Base-by-base conservation (phyloP, 2,113 vertebrate genomes). In the Sorex araneus region DNA sequence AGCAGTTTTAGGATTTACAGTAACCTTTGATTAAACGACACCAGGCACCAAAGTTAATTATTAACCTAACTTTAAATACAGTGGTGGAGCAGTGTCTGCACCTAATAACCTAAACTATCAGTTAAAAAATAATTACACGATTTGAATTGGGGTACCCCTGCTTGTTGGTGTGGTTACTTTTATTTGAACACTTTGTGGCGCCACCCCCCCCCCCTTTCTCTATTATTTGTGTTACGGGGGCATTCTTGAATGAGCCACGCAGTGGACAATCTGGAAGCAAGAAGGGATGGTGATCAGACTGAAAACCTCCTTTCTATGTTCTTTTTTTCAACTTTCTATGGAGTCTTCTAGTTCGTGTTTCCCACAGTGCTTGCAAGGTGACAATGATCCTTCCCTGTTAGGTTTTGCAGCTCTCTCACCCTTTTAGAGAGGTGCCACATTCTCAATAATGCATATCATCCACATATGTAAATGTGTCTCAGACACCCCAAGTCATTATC, bases 31-130 rank as follows among this genome's bases (percentile, higher is more conserved):
- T 85, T 93, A 94, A 94, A 97, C 76, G 95, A 95, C 73, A 86
- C 77, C 45, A 82, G 94, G 82, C 82, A 95, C 80, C 2, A 21
- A 43, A 86, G 69, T 89, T 97, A 97, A 97, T 97, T 96, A 95
- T 94, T 97, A 97, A 93, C 75, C 45, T 94, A 78, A 90, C 74
- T 95, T 97, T 96, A 97, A 97, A 96, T 93, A 96, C 36, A 94
- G 84, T 87, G 91, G 60, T 92, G 94, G 95, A 96, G 94, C 81
- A 28, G 0, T 95, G 94, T 95, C 96, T 97, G 94, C 90, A 91
- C 78, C 95, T 94, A 94, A 94, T 95, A 93, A 80, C 79, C 88
- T 92, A 93, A 94, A 91, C 81, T 97, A 47, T 94, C 94, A 96
- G 92, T 96, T 96, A 94, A 96, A 96, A 91, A 89, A 77, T 93